Conservation (phyloP, 2,797 vertebrate species). For the Salarias fasciatus region DNA sequence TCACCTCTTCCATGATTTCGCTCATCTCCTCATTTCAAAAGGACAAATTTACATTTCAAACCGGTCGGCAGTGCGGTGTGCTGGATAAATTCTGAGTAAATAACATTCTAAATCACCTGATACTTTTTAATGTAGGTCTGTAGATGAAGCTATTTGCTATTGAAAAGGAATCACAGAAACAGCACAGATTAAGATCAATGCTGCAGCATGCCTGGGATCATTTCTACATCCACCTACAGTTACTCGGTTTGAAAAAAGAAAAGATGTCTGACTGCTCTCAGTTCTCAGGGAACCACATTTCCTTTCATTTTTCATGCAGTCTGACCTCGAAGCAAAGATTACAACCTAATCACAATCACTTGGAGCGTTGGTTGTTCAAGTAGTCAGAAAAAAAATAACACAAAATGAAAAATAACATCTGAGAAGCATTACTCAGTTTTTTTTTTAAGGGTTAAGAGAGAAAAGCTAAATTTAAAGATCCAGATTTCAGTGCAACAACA, state of each 20-base stretch:
- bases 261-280: slow-evolving; percentile 28
- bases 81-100: slow-evolving; percentile 38
- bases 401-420: too few species aligned
- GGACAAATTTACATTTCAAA: slow-evolving; percentile 72
- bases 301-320: slow-evolving; percentile 17
- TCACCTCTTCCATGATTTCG: slow-evolving; percentile 39
- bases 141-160: slow-evolving; percentile 39
- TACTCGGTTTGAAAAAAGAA: slow-evolving; percentile 31
- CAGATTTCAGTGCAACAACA: too few species aligned
- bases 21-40: slow-evolving; percentile 59
- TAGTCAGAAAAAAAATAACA: too few species aligned
- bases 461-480: too few species aligned
- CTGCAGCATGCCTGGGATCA: slow-evolving; percentile 32
- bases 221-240: slow-evolving; percentile 42
- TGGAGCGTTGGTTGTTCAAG: too few species aligned
- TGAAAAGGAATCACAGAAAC: slow-evolving; percentile 34
- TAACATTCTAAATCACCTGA: slow-evolving; percentile 32
- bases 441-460: too few species aligned
- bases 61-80: slow-evolving; percentile 10
- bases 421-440: too few species aligned
- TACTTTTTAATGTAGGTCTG: slow-evolving; percentile 24
- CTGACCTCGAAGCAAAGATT: slow-evolving; percentile 13
- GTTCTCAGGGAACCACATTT: too few species aligned
- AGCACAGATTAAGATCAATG: slow-evolving; percentile 35
- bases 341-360: too few species aligned